Evolutionary conservation across 2,797 vertebrate species (phyloP).

Genomic region (Sylvia borin): DNA sequence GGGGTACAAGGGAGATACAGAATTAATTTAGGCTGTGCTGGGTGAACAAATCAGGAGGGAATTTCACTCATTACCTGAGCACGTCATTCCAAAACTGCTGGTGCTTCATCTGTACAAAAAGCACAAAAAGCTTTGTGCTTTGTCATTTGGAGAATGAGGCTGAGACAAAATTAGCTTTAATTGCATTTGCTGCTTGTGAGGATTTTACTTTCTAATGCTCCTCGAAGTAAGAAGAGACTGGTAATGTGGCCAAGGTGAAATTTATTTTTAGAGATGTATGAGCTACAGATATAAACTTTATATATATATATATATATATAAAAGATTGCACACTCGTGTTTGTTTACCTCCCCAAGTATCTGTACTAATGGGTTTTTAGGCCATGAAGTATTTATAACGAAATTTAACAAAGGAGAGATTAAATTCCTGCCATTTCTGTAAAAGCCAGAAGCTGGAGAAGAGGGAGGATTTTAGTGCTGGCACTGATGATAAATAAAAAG

Average conservation of each 20-base stretch:
- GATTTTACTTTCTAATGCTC: neutral
- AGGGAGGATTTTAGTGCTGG: neutral
- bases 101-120: neutral
- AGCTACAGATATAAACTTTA: neutral
- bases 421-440: neutral
- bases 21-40: neutral
- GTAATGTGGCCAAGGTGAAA: neutral
- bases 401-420: neutral
- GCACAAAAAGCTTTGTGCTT: neutral
- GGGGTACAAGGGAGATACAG: neutral
- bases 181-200: neutral
- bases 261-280: neutral
- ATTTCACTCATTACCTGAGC: neutral
- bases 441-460: neutral
- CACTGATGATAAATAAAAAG: neutral
- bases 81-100: neutral
- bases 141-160: neutral
- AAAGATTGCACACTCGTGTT: neutral
- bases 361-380: neutral
- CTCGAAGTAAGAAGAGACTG: neutral
- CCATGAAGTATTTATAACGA: neutral
- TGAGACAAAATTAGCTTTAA: neutral
- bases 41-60: neutral
- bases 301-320: neutral
- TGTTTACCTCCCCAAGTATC: neutral